phyloP scores from a whole-genome alignment of 2,797 vertebrate genomes.

The Philypnodon macrostomus region DNA sequence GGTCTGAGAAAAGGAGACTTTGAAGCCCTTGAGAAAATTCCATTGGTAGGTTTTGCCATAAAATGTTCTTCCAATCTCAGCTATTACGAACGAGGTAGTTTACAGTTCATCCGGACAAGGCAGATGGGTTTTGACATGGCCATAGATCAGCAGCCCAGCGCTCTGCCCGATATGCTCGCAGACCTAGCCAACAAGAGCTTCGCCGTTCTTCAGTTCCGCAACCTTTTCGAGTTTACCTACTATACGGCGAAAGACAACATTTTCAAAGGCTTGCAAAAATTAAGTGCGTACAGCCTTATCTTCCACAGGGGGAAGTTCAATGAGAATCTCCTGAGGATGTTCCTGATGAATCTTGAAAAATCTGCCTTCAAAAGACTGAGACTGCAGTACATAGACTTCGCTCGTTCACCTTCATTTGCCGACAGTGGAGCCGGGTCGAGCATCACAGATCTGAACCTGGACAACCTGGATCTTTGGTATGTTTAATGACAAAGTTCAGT shows the following conservation, averaged over 20 bases:
- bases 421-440: conserved; percentile 49
- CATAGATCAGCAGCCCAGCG: conserved; percentile 67
- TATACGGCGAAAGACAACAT: conserved; percentile 71
- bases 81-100: conserved; percentile 78
- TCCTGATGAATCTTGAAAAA: conserved; percentile 72
- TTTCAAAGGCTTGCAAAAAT: conserved; percentile 68
- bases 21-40: conserved; percentile 59
- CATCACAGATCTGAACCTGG: conserved; percentile 66
- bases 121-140: conserved; percentile 80
- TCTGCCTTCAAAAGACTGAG: conserved; percentile 62
- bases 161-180: conserved; percentile 68
- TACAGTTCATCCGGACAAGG: conserved; percentile 69
- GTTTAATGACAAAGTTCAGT: no score
- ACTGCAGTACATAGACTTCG: conserved; percentile 83
- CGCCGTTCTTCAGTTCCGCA: conserved; percentile 77
- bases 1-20: conserved; percentile 73
- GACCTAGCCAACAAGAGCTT: conserved; percentile 79
- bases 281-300: conserved; percentile 63
- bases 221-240: conserved; percentile 84
- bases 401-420: conserved; percentile 74
- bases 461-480: conserved; percentile 76
- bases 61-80: conserved; percentile 76
- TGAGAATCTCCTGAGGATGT: conserved; percentile 80
- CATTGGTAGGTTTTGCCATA: conserved; percentile 75
- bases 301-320: conserved; percentile 86